phyloP scores from a whole-genome alignment of 2,797 vertebrate species.

The Notolepis coatsorum region DNA sequence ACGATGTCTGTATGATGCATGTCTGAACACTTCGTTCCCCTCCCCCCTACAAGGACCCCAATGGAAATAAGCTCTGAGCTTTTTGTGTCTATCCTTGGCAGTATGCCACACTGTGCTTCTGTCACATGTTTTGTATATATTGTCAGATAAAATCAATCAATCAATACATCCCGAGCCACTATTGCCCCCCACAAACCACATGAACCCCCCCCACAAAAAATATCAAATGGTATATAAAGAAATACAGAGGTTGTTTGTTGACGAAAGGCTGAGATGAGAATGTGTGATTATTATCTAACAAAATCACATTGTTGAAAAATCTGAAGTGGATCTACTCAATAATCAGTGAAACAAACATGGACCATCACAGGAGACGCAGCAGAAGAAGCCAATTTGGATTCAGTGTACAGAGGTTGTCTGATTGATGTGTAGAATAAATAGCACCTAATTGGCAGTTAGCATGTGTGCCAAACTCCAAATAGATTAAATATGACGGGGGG shows the following conservation, averaged over 20 bases:
- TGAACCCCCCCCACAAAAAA: no score
- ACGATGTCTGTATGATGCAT: no score
- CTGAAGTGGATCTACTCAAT: conserved; percentile 9
- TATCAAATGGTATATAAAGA: no score
- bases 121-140: no score
- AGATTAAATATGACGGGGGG: conserved; percentile 42
- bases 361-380: conserved; percentile 30
- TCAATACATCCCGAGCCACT: no score
- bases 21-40: no score
- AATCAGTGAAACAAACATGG: conserved; percentile 31
- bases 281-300: neutral
- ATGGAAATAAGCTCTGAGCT: no score
- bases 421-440: conserved; percentile 52
- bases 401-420: conserved; percentile 40
- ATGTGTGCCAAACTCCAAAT: conserved; percentile 37
- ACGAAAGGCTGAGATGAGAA: neutral
- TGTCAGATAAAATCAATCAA: no score
- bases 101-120: no score
- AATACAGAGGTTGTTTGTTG: neutral
- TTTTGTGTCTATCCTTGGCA: no score
- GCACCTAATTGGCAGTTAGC: conserved; percentile 53
- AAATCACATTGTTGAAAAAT: conserved; percentile 12
- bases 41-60: no score
- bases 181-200: no score
- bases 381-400: conserved; percentile 25